A percentile compares a stretch with the other conserved stretches of the same genome.
phyloP scores from a whole-genome alignment of 2,797 vertebrate species.

The Anableps anableps region DNA sequence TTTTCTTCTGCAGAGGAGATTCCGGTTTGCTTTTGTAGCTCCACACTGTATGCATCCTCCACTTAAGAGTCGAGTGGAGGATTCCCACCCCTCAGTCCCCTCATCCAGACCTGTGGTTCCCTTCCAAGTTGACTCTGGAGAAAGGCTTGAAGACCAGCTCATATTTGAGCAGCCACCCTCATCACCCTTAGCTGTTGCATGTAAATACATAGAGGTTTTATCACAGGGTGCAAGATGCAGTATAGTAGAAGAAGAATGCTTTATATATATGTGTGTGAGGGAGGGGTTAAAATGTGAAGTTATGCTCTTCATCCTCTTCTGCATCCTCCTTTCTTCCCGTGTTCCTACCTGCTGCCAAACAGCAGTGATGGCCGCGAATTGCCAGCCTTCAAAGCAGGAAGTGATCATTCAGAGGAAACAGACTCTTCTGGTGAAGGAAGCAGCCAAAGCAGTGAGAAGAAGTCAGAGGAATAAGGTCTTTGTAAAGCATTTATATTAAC shows the following conservation, averaged over 20 bases:
- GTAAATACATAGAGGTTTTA: slow-evolving; percentile 68
- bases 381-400: slow-evolving; percentile 45
- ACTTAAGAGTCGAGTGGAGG: slow-evolving; percentile 31
- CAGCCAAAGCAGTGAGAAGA: slow-evolving; percentile 45
- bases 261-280: slow-evolving; percentile 12
- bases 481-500: slow-evolving; percentile 81
- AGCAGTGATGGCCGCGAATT: slow-evolving; percentile 33
- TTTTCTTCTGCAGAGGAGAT: slow-evolving; percentile 48
- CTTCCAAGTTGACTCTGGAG: slow-evolving; percentile 28
- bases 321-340: slow-evolving; percentile 56
- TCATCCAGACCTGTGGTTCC: slow-evolving; percentile 18
- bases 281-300: slow-evolving; percentile 58
- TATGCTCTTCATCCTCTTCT: slow-evolving; percentile 65
- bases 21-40: slow-evolving; percentile 71
- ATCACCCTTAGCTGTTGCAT: slow-evolving; percentile 27
- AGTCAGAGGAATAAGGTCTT: slow-evolving; percentile 67
- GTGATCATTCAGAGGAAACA: slow-evolving; percentile 49
- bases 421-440: slow-evolving; percentile 55
- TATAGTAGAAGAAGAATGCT: slow-evolving; percentile 34
- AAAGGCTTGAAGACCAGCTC: slow-evolving; percentile 33
- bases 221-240: slow-evolving; percentile 56
- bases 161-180: slow-evolving; percentile 38
- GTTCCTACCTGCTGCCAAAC: slow-evolving; percentile 46
- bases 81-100: not conserved
- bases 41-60: slow-evolving; percentile 38